Conservation (phyloP, 1,140 invertebrate species). For the Orchesella cincta region DNA sequence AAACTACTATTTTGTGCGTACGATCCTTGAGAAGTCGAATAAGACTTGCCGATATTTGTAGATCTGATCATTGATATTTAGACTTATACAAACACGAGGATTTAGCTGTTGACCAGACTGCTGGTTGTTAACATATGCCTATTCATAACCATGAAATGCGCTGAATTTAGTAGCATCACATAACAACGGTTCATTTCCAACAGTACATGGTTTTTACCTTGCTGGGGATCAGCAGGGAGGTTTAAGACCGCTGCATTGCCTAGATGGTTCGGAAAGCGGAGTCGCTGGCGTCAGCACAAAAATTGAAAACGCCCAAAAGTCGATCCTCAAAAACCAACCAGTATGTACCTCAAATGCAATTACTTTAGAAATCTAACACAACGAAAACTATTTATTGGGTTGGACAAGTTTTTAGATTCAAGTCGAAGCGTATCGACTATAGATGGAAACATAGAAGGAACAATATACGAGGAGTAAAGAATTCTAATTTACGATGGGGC, state of each 20-base stretch:
- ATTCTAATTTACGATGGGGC: slow-evolving; percentile 20
- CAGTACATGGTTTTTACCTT: slow-evolving; percentile 76
- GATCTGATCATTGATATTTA: slow-evolving; percentile 70
- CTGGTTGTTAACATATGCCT: too few relatives aligned
- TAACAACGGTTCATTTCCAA: too few relatives aligned
- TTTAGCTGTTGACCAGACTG: slow-evolving; percentile 77
- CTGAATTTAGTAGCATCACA: too few relatives aligned
- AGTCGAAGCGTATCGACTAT: slow-evolving; percentile 71
- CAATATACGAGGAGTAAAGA: slow-evolving; percentile 63
- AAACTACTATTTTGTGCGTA: slow-evolving; percentile 81
- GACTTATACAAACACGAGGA: slow-evolving; percentile 72
- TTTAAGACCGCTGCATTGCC: slow-evolving; percentile 64
- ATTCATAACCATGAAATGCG: too few relatives aligned
- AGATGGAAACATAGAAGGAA: slow-evolving; percentile 67
- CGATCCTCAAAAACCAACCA: too few relatives aligned
- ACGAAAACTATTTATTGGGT: slow-evolving; percentile 75
- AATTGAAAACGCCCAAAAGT: slow-evolving; percentile 76
- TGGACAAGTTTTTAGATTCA: slow-evolving; percentile 75
- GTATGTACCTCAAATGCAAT: too few relatives aligned
- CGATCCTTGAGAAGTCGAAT: slow-evolving; percentile 74
- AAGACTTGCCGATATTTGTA: slow-evolving; percentile 65
- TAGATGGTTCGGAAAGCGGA: slow-evolving; percentile 65
- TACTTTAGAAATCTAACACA: slow-evolving; percentile 71
- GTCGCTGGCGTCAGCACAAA: slow-evolving; percentile 62
- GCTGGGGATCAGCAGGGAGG: slow-evolving; percentile 65